Conservation (phyloP, 2,113 vertebrate genomes). For the Limanda limanda region DNA sequence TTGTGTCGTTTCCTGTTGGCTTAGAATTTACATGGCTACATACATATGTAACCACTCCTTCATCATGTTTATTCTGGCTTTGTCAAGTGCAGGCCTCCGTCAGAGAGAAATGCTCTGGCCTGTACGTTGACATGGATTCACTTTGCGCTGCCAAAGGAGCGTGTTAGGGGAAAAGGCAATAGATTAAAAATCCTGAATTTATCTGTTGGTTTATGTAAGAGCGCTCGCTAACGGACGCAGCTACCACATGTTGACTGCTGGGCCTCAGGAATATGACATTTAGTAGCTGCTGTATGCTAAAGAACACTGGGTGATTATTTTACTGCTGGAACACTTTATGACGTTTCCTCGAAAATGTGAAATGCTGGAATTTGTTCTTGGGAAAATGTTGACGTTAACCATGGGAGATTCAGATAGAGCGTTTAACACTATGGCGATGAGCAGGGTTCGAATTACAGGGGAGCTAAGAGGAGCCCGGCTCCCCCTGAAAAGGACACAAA, state of each 20-base stretch:
- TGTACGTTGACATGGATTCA: too few relatives aligned
- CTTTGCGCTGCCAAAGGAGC: conserved; percentile 23
- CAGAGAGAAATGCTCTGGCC: conserved; percentile 19
- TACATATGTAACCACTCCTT: conserved; percentile 58
- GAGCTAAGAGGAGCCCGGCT: too few relatives aligned
- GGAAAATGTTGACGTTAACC: conserved; percentile 18
- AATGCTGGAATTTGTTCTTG: conserved; percentile 45
- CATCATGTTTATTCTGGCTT: conserved; percentile 66
- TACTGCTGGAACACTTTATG: conserved; percentile 39
- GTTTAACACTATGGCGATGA: neutral
- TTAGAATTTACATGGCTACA: conserved; percentile 40
- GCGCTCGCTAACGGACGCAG: conserved; percentile 34
- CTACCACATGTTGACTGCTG: conserved; percentile 43
- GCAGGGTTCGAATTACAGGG: too few relatives aligned
- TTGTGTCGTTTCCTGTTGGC: conserved; percentile 6
- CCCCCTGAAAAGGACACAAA: too few relatives aligned
- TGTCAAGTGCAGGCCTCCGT: conserved; percentile 17
- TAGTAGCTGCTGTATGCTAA: conserved; percentile 36
- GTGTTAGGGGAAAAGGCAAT: conserved; percentile 54
- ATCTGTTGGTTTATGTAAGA: conserved; percentile 70
- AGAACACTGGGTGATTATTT: conserved; percentile 61
- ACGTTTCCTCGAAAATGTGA: conserved; percentile 60
- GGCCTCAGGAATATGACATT: conserved; percentile 57
- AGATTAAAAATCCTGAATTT: conserved; percentile 56
- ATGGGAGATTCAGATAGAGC: neutral